Evolutionary conservation across 2,797 vertebrate genomes (phyloP).

Genomic region (Tenualosa ilisha): DNA sequence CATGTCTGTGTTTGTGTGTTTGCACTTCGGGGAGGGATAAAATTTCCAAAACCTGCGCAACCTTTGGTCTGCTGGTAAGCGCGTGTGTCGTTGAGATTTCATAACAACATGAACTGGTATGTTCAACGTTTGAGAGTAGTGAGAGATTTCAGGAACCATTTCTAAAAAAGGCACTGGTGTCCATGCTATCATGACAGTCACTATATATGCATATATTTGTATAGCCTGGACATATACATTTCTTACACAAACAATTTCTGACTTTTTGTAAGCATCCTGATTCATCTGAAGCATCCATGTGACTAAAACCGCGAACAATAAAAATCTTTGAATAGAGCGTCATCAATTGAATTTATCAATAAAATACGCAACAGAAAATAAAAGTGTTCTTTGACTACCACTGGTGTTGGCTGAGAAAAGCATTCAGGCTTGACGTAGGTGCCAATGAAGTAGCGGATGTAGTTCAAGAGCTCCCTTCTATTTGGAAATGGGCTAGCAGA

Average conservation of each 20-base stretch:
- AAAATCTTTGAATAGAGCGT: no score
- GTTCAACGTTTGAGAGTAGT: neutral
- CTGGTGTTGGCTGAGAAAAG: neutral
- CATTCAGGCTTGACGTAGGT: neutral
- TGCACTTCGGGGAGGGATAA: neutral
- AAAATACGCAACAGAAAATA: no score
- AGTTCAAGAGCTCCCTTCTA: neutral
- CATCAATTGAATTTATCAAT: no score
- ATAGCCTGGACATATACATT: neutral
- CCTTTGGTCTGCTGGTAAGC: conserved; percentile 2
- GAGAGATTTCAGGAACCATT: neutral
- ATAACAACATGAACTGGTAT: neutral
- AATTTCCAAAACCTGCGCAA: neutral
- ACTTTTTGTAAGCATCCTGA: neutral
- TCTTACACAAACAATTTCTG: neutral
- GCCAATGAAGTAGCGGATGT: neutral
- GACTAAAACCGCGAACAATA: neutral
- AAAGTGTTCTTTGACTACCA: neutral
- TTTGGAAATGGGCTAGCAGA: neutral
- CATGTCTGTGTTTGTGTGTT: conserved; percentile 8
- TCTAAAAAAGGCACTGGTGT: neutral
- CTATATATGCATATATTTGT: neutral
- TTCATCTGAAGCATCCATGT: neutral
- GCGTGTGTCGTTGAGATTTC: conserved; percentile 11
- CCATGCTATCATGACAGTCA: neutral